Evolutionary conservation across 1,140 invertebrate genomes (phyloP).

Genomic region (Psilanteris sp.): DNA sequence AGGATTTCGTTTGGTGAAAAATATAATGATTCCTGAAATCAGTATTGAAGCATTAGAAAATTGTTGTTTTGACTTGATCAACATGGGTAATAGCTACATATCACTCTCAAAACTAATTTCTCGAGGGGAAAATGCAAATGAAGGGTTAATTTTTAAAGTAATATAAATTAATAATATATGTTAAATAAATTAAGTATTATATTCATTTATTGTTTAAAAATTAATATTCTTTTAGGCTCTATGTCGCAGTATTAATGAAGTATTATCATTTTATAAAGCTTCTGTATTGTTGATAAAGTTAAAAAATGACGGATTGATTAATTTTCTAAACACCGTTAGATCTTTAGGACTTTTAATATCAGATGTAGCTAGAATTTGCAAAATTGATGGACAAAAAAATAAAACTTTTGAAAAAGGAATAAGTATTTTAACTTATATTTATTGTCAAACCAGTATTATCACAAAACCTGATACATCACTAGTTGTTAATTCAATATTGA

Average conservation of each 20-base stretch:
- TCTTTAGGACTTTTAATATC: slow-evolving; percentile 80
- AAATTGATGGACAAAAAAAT: slow-evolving; percentile 74
- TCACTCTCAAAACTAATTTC: slow-evolving; percentile 64
- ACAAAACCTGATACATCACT: slow-evolving; percentile 80
- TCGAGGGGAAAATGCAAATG: slow-evolving; percentile 60
- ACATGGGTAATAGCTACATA: slow-evolving; percentile 75
- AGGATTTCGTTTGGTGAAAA: slow-evolving; percentile 68
- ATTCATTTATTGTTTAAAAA: not conserved
- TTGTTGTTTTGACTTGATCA: slow-evolving; percentile 65
- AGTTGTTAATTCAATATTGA: slow-evolving; percentile 81
- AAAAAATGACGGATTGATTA: slow-evolving; percentile 77
- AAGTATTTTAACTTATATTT: slow-evolving; percentile 82
- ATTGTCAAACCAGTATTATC: slow-evolving; percentile 81
- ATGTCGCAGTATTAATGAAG: slow-evolving; percentile 80
- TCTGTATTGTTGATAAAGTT: slow-evolving; percentile 79
- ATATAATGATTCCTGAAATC: slow-evolving; percentile 66
- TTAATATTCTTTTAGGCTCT: slow-evolving; percentile 76
- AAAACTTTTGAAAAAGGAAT: slow-evolving; percentile 77
- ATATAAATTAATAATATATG: too few relatives aligned
- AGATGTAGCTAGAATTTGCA: slow-evolving; percentile 81
- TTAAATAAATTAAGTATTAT: too few relatives aligned
- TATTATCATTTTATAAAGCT: slow-evolving; percentile 81
- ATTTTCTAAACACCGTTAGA: slow-evolving; percentile 78
- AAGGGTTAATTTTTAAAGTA: slow-evolving; percentile 76
- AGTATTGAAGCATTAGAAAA: slow-evolving; percentile 66